phyloP scores from a whole-genome alignment of 2,888 invertebrate genomes.

The Shargacucullia verbasci region DNA sequence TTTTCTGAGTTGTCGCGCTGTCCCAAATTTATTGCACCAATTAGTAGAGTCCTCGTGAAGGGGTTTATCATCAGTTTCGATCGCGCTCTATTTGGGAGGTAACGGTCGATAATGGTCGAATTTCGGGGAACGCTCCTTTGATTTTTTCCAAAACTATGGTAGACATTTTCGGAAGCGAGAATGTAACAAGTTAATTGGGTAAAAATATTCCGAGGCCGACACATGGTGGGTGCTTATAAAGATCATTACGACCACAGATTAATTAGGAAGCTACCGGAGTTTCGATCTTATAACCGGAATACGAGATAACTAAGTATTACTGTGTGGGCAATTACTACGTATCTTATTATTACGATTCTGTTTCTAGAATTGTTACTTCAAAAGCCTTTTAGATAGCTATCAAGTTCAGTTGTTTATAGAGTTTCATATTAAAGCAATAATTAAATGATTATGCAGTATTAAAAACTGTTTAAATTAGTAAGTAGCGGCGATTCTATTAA shows the following conservation, averaged over 20 bases:
- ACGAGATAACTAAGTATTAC: constrained; percentile 63
- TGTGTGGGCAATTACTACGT: constrained; percentile 58
- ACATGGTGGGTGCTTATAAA: constrained; percentile 74
- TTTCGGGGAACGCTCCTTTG: constrained; percentile 81
- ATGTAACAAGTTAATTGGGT: constrained; percentile 88
- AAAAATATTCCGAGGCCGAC: constrained; percentile 78
- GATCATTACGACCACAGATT: constrained; percentile 76
- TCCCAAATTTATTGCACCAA: constrained; percentile 87
- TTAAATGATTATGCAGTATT: constrained; percentile 30
- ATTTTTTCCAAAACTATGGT: constrained; percentile 72
- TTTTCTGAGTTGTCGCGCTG: constrained; percentile 77
- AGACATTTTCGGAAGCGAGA: constrained; percentile 86
- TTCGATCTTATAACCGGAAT: constrained; percentile 68
- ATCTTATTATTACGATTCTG: constrained; percentile 51
- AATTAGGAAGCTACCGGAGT: constrained; percentile 76
- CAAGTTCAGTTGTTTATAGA: constrained; percentile 14
- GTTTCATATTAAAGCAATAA: constrained; percentile 22
- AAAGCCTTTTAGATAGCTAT: constrained; percentile 42
- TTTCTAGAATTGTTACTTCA: constrained; percentile 52
- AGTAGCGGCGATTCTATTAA: constrained; percentile 19
- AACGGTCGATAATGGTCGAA: constrained; percentile 84
- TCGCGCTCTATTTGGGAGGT: constrained; percentile 88
- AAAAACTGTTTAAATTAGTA: constrained; percentile 20
- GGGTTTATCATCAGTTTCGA: constrained; percentile 80
- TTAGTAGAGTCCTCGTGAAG: constrained; percentile 85